These are phyloP conservation scores for Paralichthys olivaceus DNA, from an alignment of 2,113 vertebrate species.

Conservation along the genomic window DNA sequence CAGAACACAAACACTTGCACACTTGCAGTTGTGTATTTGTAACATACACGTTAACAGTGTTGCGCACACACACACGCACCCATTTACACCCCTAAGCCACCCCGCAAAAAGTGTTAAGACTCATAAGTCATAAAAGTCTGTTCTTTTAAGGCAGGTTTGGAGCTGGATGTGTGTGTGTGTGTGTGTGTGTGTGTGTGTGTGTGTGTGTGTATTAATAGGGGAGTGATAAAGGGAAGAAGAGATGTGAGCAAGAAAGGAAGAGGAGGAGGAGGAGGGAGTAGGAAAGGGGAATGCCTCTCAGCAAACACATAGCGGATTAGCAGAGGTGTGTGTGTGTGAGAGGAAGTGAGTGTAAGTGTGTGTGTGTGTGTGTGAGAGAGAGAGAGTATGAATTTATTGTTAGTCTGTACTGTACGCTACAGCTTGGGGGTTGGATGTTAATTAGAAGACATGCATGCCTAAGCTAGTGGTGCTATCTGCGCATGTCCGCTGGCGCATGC, in stretches of 20 bases:
- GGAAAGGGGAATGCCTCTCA: conserved; percentile 64
- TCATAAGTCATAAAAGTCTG: conserved; percentile 70
- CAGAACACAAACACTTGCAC: conserved; percentile 2
- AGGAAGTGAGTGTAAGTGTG: background rate
- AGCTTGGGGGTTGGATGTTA: conserved; percentile 65
- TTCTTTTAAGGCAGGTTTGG: conserved; percentile 66
- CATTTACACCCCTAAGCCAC: conserved; percentile 56
- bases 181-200: conserved; percentile 19
- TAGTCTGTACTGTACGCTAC: conserved; percentile 59
- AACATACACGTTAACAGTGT: conserved; percentile 21
- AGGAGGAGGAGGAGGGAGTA: background rate
- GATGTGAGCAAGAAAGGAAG: conserved; percentile 25
- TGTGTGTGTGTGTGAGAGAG: background rate
- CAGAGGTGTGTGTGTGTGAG: conserved; percentile 47
- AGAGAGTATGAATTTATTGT: conserved; percentile 56
- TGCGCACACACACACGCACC: conserved; percentile 13
- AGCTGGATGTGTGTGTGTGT: conserved; percentile 17
- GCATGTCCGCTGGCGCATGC: background rate
- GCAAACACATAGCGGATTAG: conserved; percentile 68
- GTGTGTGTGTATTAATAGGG: conserved; percentile 7
- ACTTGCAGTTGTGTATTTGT: background rate
- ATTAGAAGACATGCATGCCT: conserved; percentile 69
- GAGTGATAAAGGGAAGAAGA: conserved; percentile 42
- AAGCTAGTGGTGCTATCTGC: conserved; percentile 39
- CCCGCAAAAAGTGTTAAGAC: conserved; percentile 66